Evolutionary conservation across 1,140 invertebrate species (phyloP).

Genomic region (Drosophila asahinai): DNA sequence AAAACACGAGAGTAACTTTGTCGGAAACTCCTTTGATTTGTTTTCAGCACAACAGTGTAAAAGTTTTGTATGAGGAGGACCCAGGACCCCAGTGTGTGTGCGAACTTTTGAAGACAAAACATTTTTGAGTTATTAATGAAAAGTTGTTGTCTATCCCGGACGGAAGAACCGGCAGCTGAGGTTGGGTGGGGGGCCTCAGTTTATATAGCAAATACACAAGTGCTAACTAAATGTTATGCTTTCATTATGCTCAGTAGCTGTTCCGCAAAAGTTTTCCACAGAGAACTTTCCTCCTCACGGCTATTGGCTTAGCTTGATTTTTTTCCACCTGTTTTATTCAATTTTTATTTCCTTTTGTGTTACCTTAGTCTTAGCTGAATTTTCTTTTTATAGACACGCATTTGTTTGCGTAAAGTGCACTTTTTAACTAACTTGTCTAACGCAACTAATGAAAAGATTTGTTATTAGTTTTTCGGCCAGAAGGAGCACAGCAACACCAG

Average conservation of each 20-base stretch:
- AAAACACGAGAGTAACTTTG: slow-evolving; percentile 62
- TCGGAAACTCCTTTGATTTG: slow-evolving; percentile 79
- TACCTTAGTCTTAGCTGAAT: slow-evolving; percentile 2
- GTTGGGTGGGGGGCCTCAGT: neutral
- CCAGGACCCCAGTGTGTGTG: slow-evolving; percentile 7
- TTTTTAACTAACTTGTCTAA: slow-evolving; percentile 83
- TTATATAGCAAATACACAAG: slow-evolving; percentile 71
- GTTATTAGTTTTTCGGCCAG: slow-evolving; percentile 75
- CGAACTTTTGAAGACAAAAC: slow-evolving; percentile 74
- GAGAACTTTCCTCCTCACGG: slow-evolving; percentile 11
- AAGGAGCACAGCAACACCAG: slow-evolving; percentile 33
- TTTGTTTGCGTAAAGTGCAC: slow-evolving; percentile 76
- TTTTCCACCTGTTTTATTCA: slow-evolving; percentile 9
- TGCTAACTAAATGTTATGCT: slow-evolving; percentile 83
- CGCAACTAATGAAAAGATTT: slow-evolving; percentile 82
- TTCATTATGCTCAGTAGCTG: slow-evolving; percentile 74
- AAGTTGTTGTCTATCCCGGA: slow-evolving; percentile 59
- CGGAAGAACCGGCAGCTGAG: slow-evolving; percentile 11
- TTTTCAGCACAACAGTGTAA: slow-evolving; percentile 67
- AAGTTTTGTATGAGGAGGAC: slow-evolving; percentile 24
- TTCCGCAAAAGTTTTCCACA: slow-evolving; percentile 42
- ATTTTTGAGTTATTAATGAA: slow-evolving; percentile 83
- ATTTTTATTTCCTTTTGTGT: slow-evolving; percentile 11
- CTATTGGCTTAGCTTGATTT: slow-evolving; percentile 74
- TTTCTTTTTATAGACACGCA: slow-evolving; percentile 42